Evolutionary conservation across 2,888 invertebrate species (phyloP).

Genomic region (Dichetophora obliterata): DNA sequence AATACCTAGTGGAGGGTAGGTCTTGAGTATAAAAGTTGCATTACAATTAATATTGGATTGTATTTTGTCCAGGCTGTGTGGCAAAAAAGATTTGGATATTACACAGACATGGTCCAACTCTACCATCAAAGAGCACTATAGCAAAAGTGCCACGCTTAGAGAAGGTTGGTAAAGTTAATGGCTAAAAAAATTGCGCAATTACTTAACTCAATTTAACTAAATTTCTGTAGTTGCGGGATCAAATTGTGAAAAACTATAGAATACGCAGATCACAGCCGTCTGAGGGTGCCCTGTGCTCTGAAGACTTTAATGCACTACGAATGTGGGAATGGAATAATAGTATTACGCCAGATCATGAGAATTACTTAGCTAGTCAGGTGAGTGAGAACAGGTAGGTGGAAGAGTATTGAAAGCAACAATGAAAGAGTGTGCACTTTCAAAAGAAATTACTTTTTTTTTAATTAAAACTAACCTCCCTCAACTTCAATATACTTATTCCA

Average conservation of each 20-base stretch:
- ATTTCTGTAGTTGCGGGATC: conserved; percentile 70
- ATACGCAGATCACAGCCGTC: conserved; percentile 69
- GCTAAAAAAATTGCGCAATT: neutral
- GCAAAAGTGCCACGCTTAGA: conserved; percentile 72
- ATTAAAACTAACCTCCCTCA: too few species aligned
- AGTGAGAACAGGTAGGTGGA: conserved; percentile 1
- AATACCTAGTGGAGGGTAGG: conserved; percentile 78
- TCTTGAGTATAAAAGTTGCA: conserved; percentile 37
- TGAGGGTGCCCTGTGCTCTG: conserved; percentile 75
- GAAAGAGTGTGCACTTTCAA: too few species aligned
- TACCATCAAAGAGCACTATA: conserved; percentile 75
- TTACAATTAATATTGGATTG: neutral
- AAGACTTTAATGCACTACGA: conserved; percentile 77
- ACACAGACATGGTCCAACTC: conserved; percentile 78
- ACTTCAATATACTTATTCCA: too few species aligned
- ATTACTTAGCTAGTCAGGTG: conserved; percentile 72
- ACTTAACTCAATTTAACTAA: too few species aligned
- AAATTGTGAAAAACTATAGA: conserved; percentile 78
- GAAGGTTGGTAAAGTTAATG: conserved; percentile 68
- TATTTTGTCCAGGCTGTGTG: conserved; percentile 74
- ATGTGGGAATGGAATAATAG: conserved; percentile 78
- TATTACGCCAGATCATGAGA: conserved; percentile 73
- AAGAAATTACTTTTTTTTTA: too few species aligned
- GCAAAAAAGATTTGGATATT: conserved; percentile 82
- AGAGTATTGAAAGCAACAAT: too few species aligned